A percentile compares a stretch with the other conserved stretches of the same genome.
phyloP scores from a whole-genome alignment of 2,797 vertebrate species.

The Balearica regulorum region DNA sequence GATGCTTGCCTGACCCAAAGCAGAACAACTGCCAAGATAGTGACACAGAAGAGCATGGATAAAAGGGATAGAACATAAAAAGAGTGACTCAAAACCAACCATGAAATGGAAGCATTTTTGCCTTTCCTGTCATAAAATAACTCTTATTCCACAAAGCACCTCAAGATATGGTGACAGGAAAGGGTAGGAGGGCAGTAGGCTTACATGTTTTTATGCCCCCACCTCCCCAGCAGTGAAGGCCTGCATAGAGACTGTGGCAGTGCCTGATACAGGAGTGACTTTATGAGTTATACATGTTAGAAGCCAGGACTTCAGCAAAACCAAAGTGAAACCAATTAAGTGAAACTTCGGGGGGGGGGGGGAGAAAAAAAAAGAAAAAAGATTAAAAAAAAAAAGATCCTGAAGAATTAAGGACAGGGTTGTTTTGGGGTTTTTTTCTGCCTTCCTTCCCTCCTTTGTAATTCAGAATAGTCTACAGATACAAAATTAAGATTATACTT shows the following conservation, averaged over 20 bases:
- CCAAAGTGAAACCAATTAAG: neutral
- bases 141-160: slow-evolving; percentile 7
- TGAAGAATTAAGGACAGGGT: neutral
- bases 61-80: slow-evolving; percentile 58
- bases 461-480: neutral
- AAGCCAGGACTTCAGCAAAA: neutral
- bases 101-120: slow-evolving; percentile 52
- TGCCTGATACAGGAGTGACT: neutral
- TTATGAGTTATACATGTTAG: neutral
- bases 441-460: neutral
- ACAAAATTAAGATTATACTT: neutral
- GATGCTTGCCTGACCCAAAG: slow-evolving; percentile 27
- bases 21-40: slow-evolving; percentile 43
- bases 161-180: slow-evolving; percentile 13
- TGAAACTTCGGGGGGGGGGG: neutral
- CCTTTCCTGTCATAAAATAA: slow-evolving; percentile 39
- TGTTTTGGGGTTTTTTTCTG: neutral
- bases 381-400: neutral
- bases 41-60: slow-evolving; percentile 42
- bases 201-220: neutral
- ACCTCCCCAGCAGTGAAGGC: neutral
- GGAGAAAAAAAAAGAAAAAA: too few species aligned
- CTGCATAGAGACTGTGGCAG: neutral
- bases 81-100: slow-evolving; percentile 56
- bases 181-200: slow-evolving; percentile 7